Base-by-base conservation (phyloP, 1,140 invertebrate genomes). In the Bemisia tabaci region DNA sequence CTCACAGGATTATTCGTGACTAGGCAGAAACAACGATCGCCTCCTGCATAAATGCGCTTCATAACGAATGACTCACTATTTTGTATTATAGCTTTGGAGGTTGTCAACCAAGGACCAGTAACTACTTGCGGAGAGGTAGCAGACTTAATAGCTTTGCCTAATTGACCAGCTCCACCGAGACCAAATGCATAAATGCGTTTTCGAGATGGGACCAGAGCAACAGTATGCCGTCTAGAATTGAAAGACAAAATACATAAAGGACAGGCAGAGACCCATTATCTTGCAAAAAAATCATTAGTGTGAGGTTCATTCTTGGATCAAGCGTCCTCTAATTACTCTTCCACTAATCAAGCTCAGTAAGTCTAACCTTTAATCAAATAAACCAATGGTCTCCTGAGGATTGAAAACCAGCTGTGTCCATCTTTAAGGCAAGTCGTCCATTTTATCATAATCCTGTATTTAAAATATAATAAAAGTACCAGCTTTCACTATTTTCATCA, bases 181-280 rank as follows among this genome's bases (percentile, higher is more conserved):
- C 95, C 95, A 82, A 96, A 98, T 17, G 89, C 85, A 75, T 95
- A 94, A 21, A 97, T 78, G 65, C 86, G 82, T 0, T 89, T 88
- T 67, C 83, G 79, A 1, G 84, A 84, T 22, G 89, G 85, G 25
- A 94, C 87, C 33, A 88, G 83, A 0, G 88, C 91, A 26, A 97
- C 73, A 0, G 92, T 88, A 77, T 97, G 94, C 25, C 87, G 85
- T 73, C 88, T 80, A 64, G 81, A 84, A 79, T n/a, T 81, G 82
- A n/a, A 26, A 60, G 22, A 61, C 12, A 68, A 60, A 2, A 64
- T 1, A 23, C n/a, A n/a, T n/a, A n/a, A n/a, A n/a, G n/a, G n/a
- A n/a, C n/a, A n/a, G n/a, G n/a, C n/a, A n/a, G n/a, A n/a, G n/a
- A n/a, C n/a, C n/a, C n/a, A n/a, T n/a, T n/a, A n/a, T n/a, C n/a